Evolutionary conservation across 2,113 vertebrate genomes (phyloP).

Genomic region (Petrocephalus zakoni): DNA sequence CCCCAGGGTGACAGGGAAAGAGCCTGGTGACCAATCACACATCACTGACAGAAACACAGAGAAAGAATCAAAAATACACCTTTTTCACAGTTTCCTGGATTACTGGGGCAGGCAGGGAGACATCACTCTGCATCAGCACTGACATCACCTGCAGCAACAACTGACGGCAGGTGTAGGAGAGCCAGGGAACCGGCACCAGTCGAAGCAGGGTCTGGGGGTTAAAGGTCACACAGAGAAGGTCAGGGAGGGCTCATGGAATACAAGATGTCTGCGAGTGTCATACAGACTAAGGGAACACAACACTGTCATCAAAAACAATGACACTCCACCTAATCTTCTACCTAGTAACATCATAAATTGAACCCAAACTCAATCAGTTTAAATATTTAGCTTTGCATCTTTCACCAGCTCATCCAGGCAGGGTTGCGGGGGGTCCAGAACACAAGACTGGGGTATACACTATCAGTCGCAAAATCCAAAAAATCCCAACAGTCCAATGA

Average conservation of each 20-base stretch:
- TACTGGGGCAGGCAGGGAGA: slow-evolving; percentile 63
- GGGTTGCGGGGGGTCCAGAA: not conserved
- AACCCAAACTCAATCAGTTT: not conserved
- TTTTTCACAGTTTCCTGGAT: slow-evolving; percentile 68
- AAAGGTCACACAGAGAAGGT: not conserved
- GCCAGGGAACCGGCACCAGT: slow-evolving; percentile 54
- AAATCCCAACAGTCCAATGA: not conserved
- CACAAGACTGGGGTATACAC: not conserved
- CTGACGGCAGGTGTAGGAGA: slow-evolving; percentile 64
- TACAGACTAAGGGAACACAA: not conserved
- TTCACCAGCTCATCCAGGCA: not conserved
- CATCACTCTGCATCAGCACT: slow-evolving; percentile 71
- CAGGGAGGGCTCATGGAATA: not conserved
- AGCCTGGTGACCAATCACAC: not conserved
- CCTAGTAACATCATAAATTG: not conserved
- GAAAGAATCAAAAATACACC: slow-evolving; percentile 54
- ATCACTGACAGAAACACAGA: not conserved
- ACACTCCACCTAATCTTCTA: not conserved
- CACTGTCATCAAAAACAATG: not conserved
- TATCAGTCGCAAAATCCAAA: not conserved
- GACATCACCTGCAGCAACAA: slow-evolving; percentile 73
- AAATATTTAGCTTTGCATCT: not conserved
- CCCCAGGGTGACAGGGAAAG: not conserved
- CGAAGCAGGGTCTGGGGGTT: slow-evolving; percentile 63
- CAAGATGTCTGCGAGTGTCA: not conserved